Evolutionary conservation across 2,797 vertebrate genomes (phyloP).

Genomic region (Loris lydekkerianus): DNA sequence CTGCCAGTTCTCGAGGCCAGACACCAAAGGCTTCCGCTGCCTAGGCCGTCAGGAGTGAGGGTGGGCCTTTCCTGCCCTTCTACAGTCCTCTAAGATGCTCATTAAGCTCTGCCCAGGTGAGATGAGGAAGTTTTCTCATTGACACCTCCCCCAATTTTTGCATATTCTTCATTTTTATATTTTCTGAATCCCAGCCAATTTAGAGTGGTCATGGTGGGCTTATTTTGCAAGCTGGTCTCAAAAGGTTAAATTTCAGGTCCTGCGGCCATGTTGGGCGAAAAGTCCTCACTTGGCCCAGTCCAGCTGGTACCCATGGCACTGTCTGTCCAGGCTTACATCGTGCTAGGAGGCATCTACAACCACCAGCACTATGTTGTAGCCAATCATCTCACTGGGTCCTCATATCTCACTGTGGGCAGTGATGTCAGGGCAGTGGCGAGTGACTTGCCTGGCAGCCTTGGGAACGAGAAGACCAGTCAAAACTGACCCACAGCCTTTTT

Average conservation of each 20-base stretch:
- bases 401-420: too few species aligned
- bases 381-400: fast-evolving
- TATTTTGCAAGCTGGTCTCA: neutral
- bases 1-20: neutral
- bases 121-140: neutral
- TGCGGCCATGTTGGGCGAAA: neutral
- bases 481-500: neutral
- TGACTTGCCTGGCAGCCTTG: fast-evolving
- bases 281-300: neutral
- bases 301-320: neutral
- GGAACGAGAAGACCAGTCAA: neutral
- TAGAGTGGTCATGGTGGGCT: neutral
- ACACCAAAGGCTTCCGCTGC: neutral
- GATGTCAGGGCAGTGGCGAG: neutral
- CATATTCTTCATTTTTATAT: neutral
- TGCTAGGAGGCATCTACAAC: neutral
- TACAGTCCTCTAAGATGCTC: neutral
- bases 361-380: fast-evolving
- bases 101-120: neutral
- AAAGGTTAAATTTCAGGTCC: neutral
- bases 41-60: fast-evolving
- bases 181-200: neutral
- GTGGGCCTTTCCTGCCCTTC: fast-evolving
- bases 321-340: neutral
- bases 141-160: neutral